A percentile compares a stretch with the other conserved stretches of the same genome.
Evolutionary conservation across 2,113 vertebrate species (phyloP).

Genomic region (human (Homo sapiens)): DNA sequence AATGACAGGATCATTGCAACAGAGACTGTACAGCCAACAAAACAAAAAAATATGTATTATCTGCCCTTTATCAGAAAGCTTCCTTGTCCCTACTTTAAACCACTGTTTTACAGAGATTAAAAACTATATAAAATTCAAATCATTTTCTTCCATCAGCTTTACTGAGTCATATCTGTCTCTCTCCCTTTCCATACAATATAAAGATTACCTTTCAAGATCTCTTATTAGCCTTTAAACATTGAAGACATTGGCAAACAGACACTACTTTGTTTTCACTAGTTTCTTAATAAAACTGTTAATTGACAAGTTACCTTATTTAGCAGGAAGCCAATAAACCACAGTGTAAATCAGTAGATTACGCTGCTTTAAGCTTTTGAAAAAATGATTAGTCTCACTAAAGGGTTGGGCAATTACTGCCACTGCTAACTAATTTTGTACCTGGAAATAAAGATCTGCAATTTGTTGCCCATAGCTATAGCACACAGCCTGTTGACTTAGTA

Average conservation of each 20-base stretch:
- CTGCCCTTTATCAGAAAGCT: neutral
- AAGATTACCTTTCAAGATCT: neutral
- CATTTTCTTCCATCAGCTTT: neutral
- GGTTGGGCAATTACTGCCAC: neutral
- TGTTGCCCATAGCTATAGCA: neutral
- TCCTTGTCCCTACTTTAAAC: neutral
- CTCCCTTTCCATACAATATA: neutral
- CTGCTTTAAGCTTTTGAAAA: constrained; percentile 51
- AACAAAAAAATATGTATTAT: neutral
- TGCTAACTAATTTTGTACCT: constrained; percentile 2
- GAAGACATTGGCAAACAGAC: neutral
- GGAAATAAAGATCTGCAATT: neutral
- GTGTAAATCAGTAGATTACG: constrained; percentile 29
- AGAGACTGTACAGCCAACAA: neutral
- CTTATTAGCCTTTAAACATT: constrained; percentile 41
- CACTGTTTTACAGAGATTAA: neutral
- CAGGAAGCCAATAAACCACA: constrained; percentile 59
- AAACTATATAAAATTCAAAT: neutral
- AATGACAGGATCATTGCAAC: neutral
- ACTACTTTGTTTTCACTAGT: constrained; percentile 40
- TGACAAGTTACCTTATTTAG: constrained; percentile 55
- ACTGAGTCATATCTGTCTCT: neutral
- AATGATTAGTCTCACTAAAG: neutral
- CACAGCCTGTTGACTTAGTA: neutral
- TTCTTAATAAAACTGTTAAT: constrained; percentile 56